Evolutionary conservation across 2,797 vertebrate genomes (phyloP), one percentile per base, ranked within the genome.

Genomic region (Ctenopoma multispine): DNA sequence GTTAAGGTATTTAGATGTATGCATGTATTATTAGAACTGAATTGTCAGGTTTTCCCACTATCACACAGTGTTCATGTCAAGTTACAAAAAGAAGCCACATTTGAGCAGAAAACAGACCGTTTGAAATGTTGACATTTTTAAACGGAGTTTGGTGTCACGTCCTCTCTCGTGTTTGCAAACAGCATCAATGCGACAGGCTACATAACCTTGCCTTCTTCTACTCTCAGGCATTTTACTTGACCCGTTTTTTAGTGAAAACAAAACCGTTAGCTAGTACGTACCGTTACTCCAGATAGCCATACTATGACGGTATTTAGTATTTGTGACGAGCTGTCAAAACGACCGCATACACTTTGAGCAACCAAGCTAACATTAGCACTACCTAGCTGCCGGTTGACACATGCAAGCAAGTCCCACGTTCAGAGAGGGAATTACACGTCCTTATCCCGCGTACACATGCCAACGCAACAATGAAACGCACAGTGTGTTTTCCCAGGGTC

Each of bases 321-420:
- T 2, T 23, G 5, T 2, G 23, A 47, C 29, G 69, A 56, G 53
- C 53, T 34, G 53, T 21, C 44, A 55, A 43, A 47, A 63, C 21
- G 41, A 73, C 36, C 66, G 68, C 66, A 53, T 65, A 65, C 72
- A 67, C 69, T 41, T 44, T 11, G 18, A 53, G 75, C 65, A 54
- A 51, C 44, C 36, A 62, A 36, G 85, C 81, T 85, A 85, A n/a
- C 77, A 18, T 46, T 85, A 85, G 17, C 77, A 18, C 43, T 59
- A 75, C 81, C 80, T 76, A 72, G 66, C 65, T 49, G 57, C 68
- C 21, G 40, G 43, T 9, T 69, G 41, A 67, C 57, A 71, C 62
- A 79, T 62, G 63, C 63, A 47, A 21, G 31, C 54, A 5, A 40
- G 38, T 62, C 59, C 43, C 23, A 67, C 55, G 49, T 50, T 36